Base-by-base conservation (phyloP, 1,140 invertebrate species). In the Drosophila auraria region DNA sequence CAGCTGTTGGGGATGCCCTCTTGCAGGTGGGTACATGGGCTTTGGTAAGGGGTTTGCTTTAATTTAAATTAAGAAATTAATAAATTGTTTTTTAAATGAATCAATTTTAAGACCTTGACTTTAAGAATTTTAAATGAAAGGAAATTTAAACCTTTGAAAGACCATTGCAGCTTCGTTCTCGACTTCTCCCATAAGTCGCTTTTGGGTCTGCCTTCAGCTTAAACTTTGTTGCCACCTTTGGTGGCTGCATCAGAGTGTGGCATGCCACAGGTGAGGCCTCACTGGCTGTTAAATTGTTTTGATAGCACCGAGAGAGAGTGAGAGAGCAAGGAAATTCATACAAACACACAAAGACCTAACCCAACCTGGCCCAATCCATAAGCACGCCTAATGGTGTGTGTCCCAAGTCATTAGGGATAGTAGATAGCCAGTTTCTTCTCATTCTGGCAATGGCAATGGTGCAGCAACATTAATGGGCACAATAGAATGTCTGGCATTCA, bases 401-500 rank as follows among this genome's bases (percentile, higher is more conserved):
- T 73, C 71, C 69, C 61, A 73, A 73, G 75, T 78, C 75, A 78
- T 78, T 78, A 78, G 75, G 74, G 74, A 78, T 78, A 56, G 65
- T 66, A 57, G 54, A 61, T 61, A 25, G 61, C 57, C 61, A 47
- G 47, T 71, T 54, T 30, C 50, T 14, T n/a, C 65, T 65, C 65
- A 27, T 70, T 70, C 64, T 69, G 69, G 64, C 50, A 25, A 50
- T 71, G 64, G 64, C 17, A 33, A 33, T 56, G 60, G 42, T 40
- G 49, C 40, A 38, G 30, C 36, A 56, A 63, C 60, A 65, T 78
- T 78, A 78, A 78, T 78, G 75, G 75, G 60, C 65, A 81, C 72
- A 79, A 70, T 72, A 82, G 71, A 78, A 78, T 78, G 82, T 76
- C 75, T 70, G 53, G 54, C 78, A 77, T 66, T 77, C 83, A 87